These are phyloP conservation scores for Bombus huntii DNA, from an alignment of 1,140 invertebrate genomes.

Conservation along the genomic window DNA sequence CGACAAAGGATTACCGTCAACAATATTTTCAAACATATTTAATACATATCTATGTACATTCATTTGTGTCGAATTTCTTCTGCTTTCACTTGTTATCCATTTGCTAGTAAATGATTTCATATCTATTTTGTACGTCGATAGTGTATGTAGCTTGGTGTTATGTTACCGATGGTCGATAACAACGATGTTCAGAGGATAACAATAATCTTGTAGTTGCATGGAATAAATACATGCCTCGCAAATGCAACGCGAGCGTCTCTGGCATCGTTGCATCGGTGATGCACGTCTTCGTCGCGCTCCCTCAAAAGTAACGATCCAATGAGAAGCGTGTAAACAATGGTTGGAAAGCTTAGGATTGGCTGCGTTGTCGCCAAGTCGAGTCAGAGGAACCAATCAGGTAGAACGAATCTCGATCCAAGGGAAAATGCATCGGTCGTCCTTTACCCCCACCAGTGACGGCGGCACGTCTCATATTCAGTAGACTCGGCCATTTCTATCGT, in stretches of 20 bases:
- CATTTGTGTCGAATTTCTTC: too few relatives aligned
- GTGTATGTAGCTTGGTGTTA: too few relatives aligned
- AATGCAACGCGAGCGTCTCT: conserved; percentile 24
- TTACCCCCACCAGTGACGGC: conserved; percentile 46
- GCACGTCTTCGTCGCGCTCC: conserved; percentile 49
- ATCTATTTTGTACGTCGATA: too few relatives aligned
- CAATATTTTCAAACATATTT: too few relatives aligned
- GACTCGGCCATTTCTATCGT: conserved; percentile 81
- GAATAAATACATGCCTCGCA: not conserved
- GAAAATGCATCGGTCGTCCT: conserved; percentile 54
- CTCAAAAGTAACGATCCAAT: conserved; percentile 76
- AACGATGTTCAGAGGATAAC: not conserved
- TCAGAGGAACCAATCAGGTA: conserved; percentile 59
- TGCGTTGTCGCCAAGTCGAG: conserved; percentile 78
- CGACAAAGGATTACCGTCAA: not conserved
- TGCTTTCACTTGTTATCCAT: too few relatives aligned
- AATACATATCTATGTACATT: too few relatives aligned
- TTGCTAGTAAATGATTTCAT: too few relatives aligned
- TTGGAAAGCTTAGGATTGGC: conserved; percentile 67
- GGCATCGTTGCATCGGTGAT: conserved; percentile 32
- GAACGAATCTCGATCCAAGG: conserved; percentile 10
- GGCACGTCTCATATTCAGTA: conserved; percentile 73
- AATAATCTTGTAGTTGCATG: not conserved
- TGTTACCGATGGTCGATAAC: not conserved
- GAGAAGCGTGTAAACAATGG: conserved; percentile 76